A percentile compares a stretch with the other conserved stretches of the same genome.
These are phyloP conservation scores for Leptinotarsa texana DNA, from an alignment of 1,140 invertebrate species.

Conservation along the genomic window DNA sequence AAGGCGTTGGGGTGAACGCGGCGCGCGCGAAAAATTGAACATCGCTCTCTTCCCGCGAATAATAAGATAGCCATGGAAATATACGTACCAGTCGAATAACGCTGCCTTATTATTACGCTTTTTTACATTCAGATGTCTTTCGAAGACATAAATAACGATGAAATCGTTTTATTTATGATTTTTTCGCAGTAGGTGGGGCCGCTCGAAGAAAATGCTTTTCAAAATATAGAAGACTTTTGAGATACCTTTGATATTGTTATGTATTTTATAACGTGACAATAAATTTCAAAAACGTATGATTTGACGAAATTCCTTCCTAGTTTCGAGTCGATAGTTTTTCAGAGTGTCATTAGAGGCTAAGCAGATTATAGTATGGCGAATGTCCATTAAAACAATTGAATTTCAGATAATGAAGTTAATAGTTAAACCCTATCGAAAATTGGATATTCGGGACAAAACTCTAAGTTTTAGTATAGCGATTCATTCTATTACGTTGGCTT, in stretches of 20 bases:
- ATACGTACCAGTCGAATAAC: conserved; percentile 36
- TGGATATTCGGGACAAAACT: conserved; percentile 42
- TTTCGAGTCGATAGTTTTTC: background rate
- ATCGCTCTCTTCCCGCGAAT: conserved; percentile 38
- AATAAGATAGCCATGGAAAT: conserved; percentile 43
- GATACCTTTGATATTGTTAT: too few species aligned
- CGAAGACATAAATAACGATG: conserved; percentile 33
- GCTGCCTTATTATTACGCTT: conserved; percentile 33
- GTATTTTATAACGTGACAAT: background rate
- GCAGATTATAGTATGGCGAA: conserved; percentile 26
- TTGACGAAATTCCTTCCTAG: background rate
- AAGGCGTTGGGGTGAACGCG: conserved; percentile 38
- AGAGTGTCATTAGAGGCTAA: conserved; percentile 1
- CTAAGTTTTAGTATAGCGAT: conserved; percentile 33
- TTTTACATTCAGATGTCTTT: conserved; percentile 35
- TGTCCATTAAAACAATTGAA: conserved; percentile 47
- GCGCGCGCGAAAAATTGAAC: conserved; percentile 45
- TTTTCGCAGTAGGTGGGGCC: conserved; percentile 20
- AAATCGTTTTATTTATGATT: conserved; percentile 33
- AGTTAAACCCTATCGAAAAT: conserved; percentile 46
- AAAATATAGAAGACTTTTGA: background rate
- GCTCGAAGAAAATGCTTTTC: background rate
- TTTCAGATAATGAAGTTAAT: conserved; percentile 45
- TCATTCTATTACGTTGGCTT: conserved; percentile 30
- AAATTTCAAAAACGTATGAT: background rate